Conservation (phyloP, 2,797 vertebrate genomes). For the Lerista edwardsae region DNA sequence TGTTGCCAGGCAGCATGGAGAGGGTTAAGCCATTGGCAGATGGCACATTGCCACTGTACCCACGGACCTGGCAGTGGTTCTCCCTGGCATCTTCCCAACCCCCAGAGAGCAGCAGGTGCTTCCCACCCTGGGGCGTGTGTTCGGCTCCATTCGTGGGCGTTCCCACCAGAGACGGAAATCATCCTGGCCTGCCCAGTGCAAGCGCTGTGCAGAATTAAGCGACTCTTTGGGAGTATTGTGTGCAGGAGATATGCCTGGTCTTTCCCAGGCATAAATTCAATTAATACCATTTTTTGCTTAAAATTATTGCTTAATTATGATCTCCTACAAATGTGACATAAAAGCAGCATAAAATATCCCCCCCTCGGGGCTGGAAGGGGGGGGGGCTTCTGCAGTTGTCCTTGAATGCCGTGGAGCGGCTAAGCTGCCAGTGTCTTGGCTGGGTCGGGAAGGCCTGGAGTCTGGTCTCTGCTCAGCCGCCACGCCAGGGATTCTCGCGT, state of each 20-base stretch:
- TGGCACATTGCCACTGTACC: accelerated
- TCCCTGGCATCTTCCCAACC: conserved; percentile 17
- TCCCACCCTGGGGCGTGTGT: conserved; percentile 48
- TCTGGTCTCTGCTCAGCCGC: not conserved
- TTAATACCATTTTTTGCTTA: conserved; percentile 58
- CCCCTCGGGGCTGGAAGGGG: not conserved
- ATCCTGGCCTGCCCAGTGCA: conserved; percentile 57
- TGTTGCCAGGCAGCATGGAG: not conserved
- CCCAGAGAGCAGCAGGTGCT: conserved; percentile 67
- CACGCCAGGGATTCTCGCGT: not conserved
- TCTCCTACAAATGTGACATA: conserved; percentile 25
- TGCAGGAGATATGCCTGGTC: conserved; percentile 53
- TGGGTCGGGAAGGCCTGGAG: no score
- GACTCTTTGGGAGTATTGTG: conserved; percentile 63
- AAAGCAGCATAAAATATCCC: not conserved
- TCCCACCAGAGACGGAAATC: conserved; percentile 68
- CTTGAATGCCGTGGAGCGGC: not conserved
- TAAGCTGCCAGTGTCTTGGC: not conserved
- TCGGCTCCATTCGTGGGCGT: conserved; percentile 53
- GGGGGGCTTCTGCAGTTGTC: not conserved
- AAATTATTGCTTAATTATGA: conserved; percentile 50
- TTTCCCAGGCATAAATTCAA: conserved; percentile 62
- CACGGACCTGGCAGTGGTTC: not conserved
- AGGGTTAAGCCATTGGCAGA: not conserved
- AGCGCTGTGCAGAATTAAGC: conserved; percentile 68